Base-by-base conservation (phyloP, 2,797 vertebrate species). In the Falco columbarius region DNA sequence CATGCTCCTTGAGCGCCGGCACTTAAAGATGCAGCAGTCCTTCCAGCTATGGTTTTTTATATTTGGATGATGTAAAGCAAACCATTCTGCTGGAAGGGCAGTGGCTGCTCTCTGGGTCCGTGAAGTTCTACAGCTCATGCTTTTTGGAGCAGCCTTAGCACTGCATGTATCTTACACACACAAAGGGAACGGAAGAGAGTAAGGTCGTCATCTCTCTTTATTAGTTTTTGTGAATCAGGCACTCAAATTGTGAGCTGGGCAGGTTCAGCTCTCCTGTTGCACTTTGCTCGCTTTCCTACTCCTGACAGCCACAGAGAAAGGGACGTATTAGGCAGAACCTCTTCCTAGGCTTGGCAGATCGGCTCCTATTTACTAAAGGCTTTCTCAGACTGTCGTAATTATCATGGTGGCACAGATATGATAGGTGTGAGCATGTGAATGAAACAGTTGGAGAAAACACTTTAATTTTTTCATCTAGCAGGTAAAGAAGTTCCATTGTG, bases 161-260 rank as follows among this genome's bases (percentile, higher is more conserved):
- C 34, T 9, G 29, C 3, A 1, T 11, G 0, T 44, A 10, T 51
- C 32, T 58, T 32, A 27, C 7, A 11, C 0, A 1, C 26, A 12
- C 17, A 47, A 8, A 46, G 23, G 38, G 29, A 22, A 55, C 22
- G 46, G 47, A 30, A 15, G 32, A 30, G 56, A 63, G 59, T 22
- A 12, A 54, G 81, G 49, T n/a, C 3, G 3, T 23, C 55, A n/a
- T 46, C 11, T 49, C 16, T 55, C 30, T 30, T 30, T 52, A 0
- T 62, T 10, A 24, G 22, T 22, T 42, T 42, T 32, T 36, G 62
- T 51, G 61, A 24, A 51, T 51, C 24, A 24, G 61, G 19, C 20
- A 3, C 34, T 23, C 8, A n/a, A 16, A 17, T 10, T 17, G 56
- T 16, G 47, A 1, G 21, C 67, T 71, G 55, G 8, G 36, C 14